A percentile compares a stretch with the other conserved stretches of the same genome.
These are phyloP conservation scores for Campaea margaritaria DNA, from an alignment of 2,888 invertebrate genomes.

Conservation along the genomic window DNA sequence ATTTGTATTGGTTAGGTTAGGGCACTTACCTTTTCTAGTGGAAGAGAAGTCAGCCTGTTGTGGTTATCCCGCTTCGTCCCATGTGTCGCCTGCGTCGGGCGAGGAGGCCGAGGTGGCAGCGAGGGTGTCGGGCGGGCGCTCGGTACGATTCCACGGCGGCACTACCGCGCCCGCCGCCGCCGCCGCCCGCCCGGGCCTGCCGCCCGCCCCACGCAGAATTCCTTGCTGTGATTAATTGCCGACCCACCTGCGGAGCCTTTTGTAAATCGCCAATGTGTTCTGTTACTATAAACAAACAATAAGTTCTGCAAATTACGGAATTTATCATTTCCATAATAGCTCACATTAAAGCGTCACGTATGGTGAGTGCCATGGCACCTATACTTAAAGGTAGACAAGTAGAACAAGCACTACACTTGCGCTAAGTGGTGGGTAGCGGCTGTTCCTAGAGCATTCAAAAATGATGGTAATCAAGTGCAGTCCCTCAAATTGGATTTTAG, in stretches of 20 bases:
- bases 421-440: too few relatives aligned
- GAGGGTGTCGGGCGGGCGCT: slow-evolving; percentile 68
- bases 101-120: slow-evolving; percentile 44
- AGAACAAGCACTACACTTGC: too few relatives aligned
- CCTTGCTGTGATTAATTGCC: slow-evolving; percentile 79
- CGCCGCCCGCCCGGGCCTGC: slow-evolving; percentile 55
- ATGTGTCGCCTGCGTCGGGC: slow-evolving; percentile 40
- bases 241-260: slow-evolving; percentile 83
- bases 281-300: slow-evolving; percentile 61
- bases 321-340: slow-evolving; percentile 14
- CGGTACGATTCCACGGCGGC: slow-evolving; percentile 69
- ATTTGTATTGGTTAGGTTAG: slow-evolving; percentile 25
- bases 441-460: too few relatives aligned
- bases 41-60: slow-evolving; percentile 38
- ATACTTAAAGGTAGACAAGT: too few relatives aligned
- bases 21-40: slow-evolving; percentile 37
- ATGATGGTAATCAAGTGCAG: too few relatives aligned
- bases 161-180: slow-evolving; percentile 73
- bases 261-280: slow-evolving; percentile 68
- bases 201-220: slow-evolving; percentile 61
- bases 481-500: too few relatives aligned
- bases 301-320: slow-evolving; percentile 27
- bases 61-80: slow-evolving; percentile 41
- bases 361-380: too few relatives aligned
- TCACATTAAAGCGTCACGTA: not conserved